Conservation (phyloP, 1,140 invertebrate species). For the Grapholita molesta region DNA sequence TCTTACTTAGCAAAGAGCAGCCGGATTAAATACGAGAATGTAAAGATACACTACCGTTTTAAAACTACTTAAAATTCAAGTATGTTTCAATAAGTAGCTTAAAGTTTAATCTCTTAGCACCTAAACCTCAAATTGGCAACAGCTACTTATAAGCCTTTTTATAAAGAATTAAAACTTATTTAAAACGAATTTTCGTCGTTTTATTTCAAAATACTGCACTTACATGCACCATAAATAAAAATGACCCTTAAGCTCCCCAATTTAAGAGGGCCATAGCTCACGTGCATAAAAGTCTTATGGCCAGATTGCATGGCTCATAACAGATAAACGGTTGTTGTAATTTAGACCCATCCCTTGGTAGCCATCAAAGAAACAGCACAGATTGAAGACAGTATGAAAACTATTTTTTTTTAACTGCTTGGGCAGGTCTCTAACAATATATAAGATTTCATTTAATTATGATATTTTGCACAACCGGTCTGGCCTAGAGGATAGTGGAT, state of each 20-base stretch:
- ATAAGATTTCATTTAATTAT: no score
- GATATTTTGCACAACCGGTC: no score
- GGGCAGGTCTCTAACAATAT: no score
- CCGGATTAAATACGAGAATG: no score
- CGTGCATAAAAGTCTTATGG: slow-evolving; percentile 29
- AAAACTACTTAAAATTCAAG: no score
- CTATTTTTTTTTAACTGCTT: neutral
- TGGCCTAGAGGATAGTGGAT: no score
- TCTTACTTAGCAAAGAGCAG: no score
- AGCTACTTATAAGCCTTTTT: neutral
- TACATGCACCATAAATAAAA: slow-evolving; percentile 15
- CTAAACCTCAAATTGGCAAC: no score
- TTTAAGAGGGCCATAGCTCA: slow-evolving; percentile 33
- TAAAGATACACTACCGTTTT: no score
- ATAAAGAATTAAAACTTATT: neutral
- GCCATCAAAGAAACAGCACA: neutral
- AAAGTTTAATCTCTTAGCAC: no score
- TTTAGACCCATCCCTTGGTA: slow-evolving; percentile 27
- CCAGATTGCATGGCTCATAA: slow-evolving; percentile 48
- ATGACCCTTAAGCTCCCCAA: slow-evolving; percentile 4
- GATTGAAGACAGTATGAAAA: neutral
- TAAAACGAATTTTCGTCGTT: neutral
- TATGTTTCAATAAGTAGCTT: no score
- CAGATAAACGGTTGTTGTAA: slow-evolving; percentile 46
- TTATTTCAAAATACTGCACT: slow-evolving; percentile 4